Evolutionary conservation across 2,797 vertebrate species (phyloP), one percentile per base, ranked within the genome.

Genomic region (Coranthus polyacanthus): DNA sequence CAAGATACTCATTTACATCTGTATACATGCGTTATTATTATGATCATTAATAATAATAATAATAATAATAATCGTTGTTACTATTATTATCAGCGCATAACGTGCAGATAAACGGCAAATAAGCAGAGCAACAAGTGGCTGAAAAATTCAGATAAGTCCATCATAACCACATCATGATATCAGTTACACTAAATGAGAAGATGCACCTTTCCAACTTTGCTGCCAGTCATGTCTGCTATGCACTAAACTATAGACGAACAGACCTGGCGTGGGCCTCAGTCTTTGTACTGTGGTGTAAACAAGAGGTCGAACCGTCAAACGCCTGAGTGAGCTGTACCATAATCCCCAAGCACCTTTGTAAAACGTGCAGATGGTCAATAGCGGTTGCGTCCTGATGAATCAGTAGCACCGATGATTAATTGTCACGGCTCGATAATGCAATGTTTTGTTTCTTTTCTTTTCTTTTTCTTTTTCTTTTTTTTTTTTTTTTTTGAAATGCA

Each of bases 251-350:
- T 56, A 39, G 5, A 78, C 71, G 75, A 39, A 74, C 52, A 41
- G 71, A 77, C 26, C 46, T 76, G 79, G 72, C 52, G 50, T 88
- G 86, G 89, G 84, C 88, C 83, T 85, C 78, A 65, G 68, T 83
- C 79, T 87, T 86, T 83, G 68, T 84, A 76, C 75, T 88, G 78
- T 79, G 85, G 71, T 81, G 84, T 82, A 89, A 91, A 91, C 89
- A 89, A 84, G 85, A 83, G 87, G 83, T 75, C 50, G 79, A 78
- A 81, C 75, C 78, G 67, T 86, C 84, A 86, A 83, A 87, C 86
- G 84, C 80, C 52, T 85, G 83, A 88, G 79, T 87, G 85, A 89
- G 78, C 80, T 80, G 85, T 77, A 69, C 34, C 49, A 54, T 67
- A 72, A 85, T 66, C 79, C 62, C 65, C 56, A 47, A 75, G 69